These are phyloP conservation scores for Ridgeia piscesae DNA, from an alignment of 1,140 invertebrate species.

Conservation along the genomic window DNA sequence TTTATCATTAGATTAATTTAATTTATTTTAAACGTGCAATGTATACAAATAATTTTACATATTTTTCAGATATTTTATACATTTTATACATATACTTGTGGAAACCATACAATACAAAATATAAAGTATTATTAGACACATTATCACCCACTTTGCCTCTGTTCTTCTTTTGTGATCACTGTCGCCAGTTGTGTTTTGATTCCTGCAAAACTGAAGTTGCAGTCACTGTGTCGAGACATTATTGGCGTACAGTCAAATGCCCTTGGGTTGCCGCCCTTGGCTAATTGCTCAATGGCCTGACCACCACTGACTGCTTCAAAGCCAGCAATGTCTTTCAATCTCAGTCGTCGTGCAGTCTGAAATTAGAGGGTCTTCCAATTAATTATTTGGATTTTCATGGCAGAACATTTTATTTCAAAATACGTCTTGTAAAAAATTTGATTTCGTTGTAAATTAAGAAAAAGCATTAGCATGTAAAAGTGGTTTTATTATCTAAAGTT, in stretches of 20 bases:
- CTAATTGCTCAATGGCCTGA: slow-evolving; percentile 79
- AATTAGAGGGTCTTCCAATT: slow-evolving; percentile 32
- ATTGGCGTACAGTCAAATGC: slow-evolving; percentile 70
- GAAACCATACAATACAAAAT: no score
- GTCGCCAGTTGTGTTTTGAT: slow-evolving; percentile 64
- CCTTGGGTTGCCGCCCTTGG: slow-evolving; percentile 69
- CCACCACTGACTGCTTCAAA: slow-evolving; percentile 78
- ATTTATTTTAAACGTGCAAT: no score
- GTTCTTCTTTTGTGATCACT: not conserved
- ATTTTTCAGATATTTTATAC: no score
- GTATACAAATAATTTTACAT: no score
- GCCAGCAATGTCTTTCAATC: slow-evolving; percentile 77
- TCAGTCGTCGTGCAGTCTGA: slow-evolving; percentile 79
- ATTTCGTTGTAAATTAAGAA: not conserved
- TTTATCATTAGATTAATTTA: no score
- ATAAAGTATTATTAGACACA: no score
- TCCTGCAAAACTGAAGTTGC: slow-evolving; percentile 84
- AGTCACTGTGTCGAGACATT: slow-evolving; percentile 65
- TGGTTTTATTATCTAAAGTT: not conserved
- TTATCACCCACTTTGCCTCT: not conserved
- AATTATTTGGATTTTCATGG: not conserved
- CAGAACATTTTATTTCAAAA: not conserved
- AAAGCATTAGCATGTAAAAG: slow-evolving; percentile 7
- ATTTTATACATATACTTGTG: no score
- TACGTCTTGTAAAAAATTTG: no score